Percentiles rank a stretch among this genome's conserved stretches.
phyloP scores from a whole-genome alignment of 2,797 vertebrate genomes.

The Tenualosa ilisha region DNA sequence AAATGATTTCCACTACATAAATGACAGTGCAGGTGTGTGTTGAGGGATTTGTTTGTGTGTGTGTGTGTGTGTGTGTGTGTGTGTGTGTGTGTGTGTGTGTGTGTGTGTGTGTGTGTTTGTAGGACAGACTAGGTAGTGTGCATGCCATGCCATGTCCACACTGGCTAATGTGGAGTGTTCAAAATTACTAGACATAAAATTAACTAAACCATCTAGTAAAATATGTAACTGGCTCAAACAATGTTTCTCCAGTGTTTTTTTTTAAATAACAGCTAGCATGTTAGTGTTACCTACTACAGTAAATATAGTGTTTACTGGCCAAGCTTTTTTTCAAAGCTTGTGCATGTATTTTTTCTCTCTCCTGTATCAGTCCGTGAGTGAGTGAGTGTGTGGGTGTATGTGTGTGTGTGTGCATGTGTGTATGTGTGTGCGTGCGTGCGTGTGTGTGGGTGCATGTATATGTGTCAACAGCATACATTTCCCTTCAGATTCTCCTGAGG shows the following conservation, averaged over 20 bases:
- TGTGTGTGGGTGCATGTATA: not conserved
- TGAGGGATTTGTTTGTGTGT: not conserved
- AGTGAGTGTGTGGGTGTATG: not conserved
- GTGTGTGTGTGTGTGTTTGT: constrained; percentile 10
- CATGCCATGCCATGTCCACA: not conserved
- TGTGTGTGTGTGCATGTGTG: not conserved
- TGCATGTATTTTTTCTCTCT: not conserved
- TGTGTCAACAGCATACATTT: not conserved
- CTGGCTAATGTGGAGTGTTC: not conserved
- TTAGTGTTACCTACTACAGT: not conserved
- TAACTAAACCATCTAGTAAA: not conserved
- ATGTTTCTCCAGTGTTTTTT: not conserved
- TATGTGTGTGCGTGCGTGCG: not conserved
- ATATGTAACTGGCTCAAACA: not conserved
- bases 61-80: too few species aligned
- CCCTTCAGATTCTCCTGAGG: constrained; percentile 50
- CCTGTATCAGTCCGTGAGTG: not conserved
- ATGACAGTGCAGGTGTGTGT: not conserved
- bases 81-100: too few species aligned
- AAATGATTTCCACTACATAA: not conserved
- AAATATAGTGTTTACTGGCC: not conserved
- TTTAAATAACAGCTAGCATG: not conserved
- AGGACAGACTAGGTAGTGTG: not conserved
- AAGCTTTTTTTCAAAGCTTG: not conserved
- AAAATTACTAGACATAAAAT: not conserved